Conservation (phyloP, 2,113 vertebrate species). For the Myocastor coypus region DNA sequence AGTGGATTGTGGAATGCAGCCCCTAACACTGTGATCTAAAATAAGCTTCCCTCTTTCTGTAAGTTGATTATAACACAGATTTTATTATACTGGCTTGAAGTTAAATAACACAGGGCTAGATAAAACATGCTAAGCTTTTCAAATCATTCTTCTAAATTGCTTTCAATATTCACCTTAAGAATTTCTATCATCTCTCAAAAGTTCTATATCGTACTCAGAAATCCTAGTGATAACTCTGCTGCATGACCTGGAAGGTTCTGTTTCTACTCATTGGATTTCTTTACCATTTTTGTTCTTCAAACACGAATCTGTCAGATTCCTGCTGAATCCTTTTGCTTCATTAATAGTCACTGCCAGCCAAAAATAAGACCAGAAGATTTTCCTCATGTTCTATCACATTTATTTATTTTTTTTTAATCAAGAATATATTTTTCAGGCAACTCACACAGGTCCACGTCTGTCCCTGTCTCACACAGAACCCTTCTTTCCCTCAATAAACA, state of each 20-base stretch:
- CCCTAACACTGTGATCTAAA: background rate
- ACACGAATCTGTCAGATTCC: conserved; percentile 71
- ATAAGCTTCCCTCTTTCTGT: background rate
- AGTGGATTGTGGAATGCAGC: too few relatives aligned
- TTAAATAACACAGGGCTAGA: background rate
- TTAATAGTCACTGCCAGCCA: conserved; percentile 78
- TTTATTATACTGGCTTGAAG: background rate
- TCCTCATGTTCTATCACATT: conserved; percentile 74
- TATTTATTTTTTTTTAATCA: conserved; percentile 72
- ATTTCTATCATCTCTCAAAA: conserved; percentile 65
- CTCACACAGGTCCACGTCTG: too few relatives aligned
- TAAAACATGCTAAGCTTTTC: conserved; percentile 16
- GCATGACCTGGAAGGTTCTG: conserved; percentile 9
- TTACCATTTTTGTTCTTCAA: conserved; percentile 73
- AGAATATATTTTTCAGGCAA: conserved; percentile 56
- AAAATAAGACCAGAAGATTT: conserved; percentile 78
- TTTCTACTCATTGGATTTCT: conserved; percentile 60
- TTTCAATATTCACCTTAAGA: conserved; percentile 49
- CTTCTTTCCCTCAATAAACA: too few relatives aligned
- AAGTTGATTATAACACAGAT: background rate
- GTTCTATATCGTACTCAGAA: background rate
- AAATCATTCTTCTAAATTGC: background rate
- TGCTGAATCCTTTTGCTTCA: conserved; percentile 74
- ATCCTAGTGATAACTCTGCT: conserved; percentile 50
- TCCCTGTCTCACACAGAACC: too few relatives aligned